A percentile compares a stretch with the other conserved stretches of the same genome.
These are phyloP conservation scores for Netelia melanura DNA, from an alignment of 2,888 invertebrate genomes.

Conservation along the genomic window DNA sequence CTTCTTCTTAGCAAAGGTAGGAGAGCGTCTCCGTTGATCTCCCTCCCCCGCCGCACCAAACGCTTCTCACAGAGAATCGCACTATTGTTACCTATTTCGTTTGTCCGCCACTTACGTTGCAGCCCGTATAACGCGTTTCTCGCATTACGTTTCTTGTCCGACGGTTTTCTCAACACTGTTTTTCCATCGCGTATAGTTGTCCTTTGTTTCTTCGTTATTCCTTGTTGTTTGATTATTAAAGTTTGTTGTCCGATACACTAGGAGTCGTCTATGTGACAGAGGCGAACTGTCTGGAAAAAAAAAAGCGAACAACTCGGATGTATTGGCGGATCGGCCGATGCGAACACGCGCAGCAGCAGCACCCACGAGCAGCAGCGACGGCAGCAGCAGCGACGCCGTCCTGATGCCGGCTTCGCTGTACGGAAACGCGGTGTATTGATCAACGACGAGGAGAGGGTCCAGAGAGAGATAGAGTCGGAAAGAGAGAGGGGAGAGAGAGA, in stretches of 20 bases:
- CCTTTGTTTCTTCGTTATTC: neutral
- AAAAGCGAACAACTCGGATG: conserved; percentile 30
- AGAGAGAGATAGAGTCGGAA: neutral
- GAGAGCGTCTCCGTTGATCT: neutral
- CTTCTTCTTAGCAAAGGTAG: neutral
- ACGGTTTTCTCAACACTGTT: neutral
- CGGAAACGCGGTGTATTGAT: conserved; percentile 70
- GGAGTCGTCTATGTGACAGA: neutral
- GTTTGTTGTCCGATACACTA: no score
- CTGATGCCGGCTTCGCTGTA: conserved; percentile 67
- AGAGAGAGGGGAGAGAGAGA: no score
- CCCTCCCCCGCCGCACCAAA: neutral
- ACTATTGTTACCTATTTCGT: conserved; percentile 25
- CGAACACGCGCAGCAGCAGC: conserved; percentile 44
- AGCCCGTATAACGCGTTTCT: conserved; percentile 16
- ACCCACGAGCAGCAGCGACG: conserved; percentile 5
- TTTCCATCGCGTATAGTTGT: neutral
- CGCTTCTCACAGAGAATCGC: neutral
- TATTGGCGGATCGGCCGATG: conserved; percentile 46
- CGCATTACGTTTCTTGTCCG: conserved; percentile 42
- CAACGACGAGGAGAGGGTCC: conserved; percentile 66
- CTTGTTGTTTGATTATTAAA: neutral
- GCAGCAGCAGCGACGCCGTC: conserved; percentile 61
- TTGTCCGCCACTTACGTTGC: conserved; percentile 33
- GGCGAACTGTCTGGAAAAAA: conserved; percentile 6